Percentiles rank a stretch among this genome's conserved stretches.
phyloP scores from a whole-genome alignment of 2,113 vertebrate species.

The Colossoma macropomum region DNA sequence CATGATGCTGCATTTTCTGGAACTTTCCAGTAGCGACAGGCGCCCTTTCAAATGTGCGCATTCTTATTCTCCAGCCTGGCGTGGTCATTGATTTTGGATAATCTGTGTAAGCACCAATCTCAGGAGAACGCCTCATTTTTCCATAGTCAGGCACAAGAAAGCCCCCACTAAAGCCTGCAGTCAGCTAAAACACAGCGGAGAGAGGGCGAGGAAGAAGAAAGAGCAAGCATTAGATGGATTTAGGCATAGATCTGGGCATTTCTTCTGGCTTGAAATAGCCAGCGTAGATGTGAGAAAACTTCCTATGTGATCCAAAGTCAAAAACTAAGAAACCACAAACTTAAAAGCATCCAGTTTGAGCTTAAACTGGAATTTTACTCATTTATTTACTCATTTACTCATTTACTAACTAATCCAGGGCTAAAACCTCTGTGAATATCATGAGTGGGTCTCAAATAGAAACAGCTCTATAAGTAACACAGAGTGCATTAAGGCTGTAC shows the following conservation, averaged over 20 bases:
- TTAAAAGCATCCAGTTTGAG: too few relatives aligned
- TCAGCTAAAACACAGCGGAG: conserved; percentile 35
- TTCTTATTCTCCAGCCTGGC: conserved; percentile 63
- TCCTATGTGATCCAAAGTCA: not conserved
- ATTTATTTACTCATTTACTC: too few relatives aligned
- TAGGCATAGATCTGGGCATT: conserved; percentile 5
- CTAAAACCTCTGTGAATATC: too few relatives aligned
- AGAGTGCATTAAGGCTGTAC: too few relatives aligned
- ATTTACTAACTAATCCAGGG: too few relatives aligned
- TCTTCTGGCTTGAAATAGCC: conserved; percentile 2
- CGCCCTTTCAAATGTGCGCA: conserved; percentile 60
- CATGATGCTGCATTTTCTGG: conserved; percentile 37
- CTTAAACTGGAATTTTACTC: too few relatives aligned
- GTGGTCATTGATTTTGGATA: conserved; percentile 73
- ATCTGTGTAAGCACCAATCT: conserved; percentile 66
- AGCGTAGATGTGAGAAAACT: not conserved
- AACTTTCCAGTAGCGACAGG: conserved; percentile 50
- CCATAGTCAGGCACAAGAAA: conserved; percentile 13
- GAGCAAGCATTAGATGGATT: conserved; percentile 3
- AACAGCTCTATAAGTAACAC: too few relatives aligned
- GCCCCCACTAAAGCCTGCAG: conserved; percentile 38
- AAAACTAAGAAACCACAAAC: not conserved
- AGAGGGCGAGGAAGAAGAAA: conserved; percentile 1
- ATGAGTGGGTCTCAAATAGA: too few relatives aligned
- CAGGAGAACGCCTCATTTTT: conserved; percentile 56